phyloP scores from a whole-genome alignment of 2,888 invertebrate species.

The Drosophila neotestacea region DNA sequence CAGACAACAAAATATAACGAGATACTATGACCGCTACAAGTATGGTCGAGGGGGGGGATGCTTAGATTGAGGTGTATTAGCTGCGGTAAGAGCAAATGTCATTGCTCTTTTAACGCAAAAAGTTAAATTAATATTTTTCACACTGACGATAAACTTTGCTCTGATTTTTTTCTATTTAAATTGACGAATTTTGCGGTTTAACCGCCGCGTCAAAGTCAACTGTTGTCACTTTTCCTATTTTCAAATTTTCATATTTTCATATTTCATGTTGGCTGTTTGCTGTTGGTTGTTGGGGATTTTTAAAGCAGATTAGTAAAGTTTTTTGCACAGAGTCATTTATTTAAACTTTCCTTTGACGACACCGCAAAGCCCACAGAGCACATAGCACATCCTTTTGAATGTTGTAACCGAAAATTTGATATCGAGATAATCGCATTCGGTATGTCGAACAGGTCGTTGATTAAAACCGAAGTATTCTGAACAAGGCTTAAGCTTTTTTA shows the following conservation, averaged over 20 bases:
- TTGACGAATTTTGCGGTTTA: conserved; percentile 77
- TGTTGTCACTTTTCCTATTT: conserved; percentile 54
- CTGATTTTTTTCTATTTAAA: conserved; percentile 53
- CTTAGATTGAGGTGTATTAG: conserved; percentile 2
- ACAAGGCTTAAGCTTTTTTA: not conserved
- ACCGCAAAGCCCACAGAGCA: conserved; percentile 32
- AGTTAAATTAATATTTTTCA: conserved; percentile 79
- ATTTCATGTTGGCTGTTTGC: conserved; percentile 32
- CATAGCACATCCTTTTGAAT: not conserved
- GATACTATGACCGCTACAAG: conserved; percentile 10
- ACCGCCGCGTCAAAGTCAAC: conserved; percentile 73
- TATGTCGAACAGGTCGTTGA: conserved; percentile 31
- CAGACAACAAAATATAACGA: conserved; percentile 27
- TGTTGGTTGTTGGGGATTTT: conserved; percentile 45
- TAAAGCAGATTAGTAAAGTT: conserved; percentile 76
- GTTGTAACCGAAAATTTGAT: conserved; percentile 36
- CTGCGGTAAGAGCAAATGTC: conserved; percentile 53
- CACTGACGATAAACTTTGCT: conserved; percentile 55
- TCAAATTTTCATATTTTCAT: conserved; percentile 41
- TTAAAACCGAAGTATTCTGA: conserved; percentile 1
- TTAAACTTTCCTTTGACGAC: conserved; percentile 59
- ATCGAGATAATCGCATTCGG: conserved; percentile 54
- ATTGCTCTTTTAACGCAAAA: conserved; percentile 72
- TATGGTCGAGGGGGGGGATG: not conserved
- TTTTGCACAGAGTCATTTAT: conserved; percentile 66